These are phyloP conservation scores for Chloroceryle inda DNA, from an alignment of 2,797 vertebrate species.

Conservation along the genomic window DNA sequence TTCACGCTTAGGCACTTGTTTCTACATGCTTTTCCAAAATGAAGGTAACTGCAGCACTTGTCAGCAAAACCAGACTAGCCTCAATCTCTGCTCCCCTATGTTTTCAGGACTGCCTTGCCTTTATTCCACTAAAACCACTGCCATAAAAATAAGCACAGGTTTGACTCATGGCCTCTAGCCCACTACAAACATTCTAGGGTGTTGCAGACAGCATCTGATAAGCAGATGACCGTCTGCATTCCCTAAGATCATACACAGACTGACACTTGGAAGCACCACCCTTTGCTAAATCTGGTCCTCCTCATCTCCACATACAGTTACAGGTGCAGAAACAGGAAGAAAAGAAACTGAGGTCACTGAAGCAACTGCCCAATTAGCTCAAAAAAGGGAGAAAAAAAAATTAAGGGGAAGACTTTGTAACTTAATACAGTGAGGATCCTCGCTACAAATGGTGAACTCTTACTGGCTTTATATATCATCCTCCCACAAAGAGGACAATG, in stretches of 20 bases:
- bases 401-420: not conserved
- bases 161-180: not conserved
- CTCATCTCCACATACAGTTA: not conserved
- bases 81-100: not conserved
- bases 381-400: not conserved
- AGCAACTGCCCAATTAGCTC: not conserved
- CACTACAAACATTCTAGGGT: not conserved
- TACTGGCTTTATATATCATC: not conserved
- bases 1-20: not conserved
- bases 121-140: not conserved
- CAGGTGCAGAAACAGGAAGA: not conserved
- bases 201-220: not conserved
- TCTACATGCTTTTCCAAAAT: not conserved
- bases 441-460: not conserved
- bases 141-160: not conserved
- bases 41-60: not conserved
- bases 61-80: not conserved
- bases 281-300: not conserved
- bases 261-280: not conserved
- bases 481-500: not conserved
- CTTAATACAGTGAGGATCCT: not conserved
- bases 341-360: not conserved
- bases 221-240: not conserved
- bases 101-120: not conserved
- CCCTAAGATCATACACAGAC: not conserved